Evolutionary conservation across 2,797 vertebrate species (phyloP), one percentile per base, ranked within the genome.

Genomic region (Rachycentron canadum): DNA sequence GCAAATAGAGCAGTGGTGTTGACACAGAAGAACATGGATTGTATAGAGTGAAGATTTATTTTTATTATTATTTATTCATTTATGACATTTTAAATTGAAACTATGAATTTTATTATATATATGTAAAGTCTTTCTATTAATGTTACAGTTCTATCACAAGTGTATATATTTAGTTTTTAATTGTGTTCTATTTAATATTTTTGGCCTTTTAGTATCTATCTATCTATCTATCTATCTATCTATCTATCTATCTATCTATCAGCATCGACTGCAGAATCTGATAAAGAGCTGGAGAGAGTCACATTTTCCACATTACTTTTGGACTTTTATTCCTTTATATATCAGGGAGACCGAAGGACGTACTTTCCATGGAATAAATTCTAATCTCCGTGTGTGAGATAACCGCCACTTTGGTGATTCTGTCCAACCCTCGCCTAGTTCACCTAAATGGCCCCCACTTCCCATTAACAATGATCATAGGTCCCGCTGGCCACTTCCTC

Each of bases 401-500:
- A 74, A 84, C 73, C 58, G 68, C 66, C 71, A 60, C 69, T 78
- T 69, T 19, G 58, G 47, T 25, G 16, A 70, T 60, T 59, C 77
- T 69, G 19, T 69, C 72, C 82, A 74, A 83, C 77, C 57, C 67
- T 83, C 7, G 23, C 59, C 67, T 68, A 56, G 64, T 83, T 87
- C 75, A 67, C 78, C 82, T 50, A 88, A 87, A 84, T 78, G 63
- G 78, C 69, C 63, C 41, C 32, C 28, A 30, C 45, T 75, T 76
- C 56, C 47, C 52, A 82, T 91, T 82, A 88, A 81, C 69, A 79
- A 73, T 77, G 85, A 91, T 92, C 82, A 83, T 75, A 82, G 69
- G 66, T 78, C 73, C 65, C 70, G 75, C 79, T 87, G 88, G 74
- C 85, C 87, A 84, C 79, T 89, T 92, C 86, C 86, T 81, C 41